phyloP scores from a whole-genome alignment of 1,140 invertebrate species.

The Adelges cooleyi region DNA sequence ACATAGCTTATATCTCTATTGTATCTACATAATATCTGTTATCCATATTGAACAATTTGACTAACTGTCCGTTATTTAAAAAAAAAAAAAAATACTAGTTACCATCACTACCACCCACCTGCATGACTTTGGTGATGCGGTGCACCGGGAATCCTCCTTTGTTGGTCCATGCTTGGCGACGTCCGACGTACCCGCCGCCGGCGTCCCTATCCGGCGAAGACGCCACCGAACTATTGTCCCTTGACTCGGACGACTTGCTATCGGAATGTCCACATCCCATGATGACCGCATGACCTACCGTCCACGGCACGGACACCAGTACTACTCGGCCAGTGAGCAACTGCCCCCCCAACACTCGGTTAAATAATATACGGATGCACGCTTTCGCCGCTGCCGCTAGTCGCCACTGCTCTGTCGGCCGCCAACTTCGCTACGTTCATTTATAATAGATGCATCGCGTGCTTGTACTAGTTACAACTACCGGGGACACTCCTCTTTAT shows the following conservation, averaged over 20 bases:
- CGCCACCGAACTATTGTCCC: neutral
- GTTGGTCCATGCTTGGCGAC: neutral
- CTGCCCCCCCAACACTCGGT: neutral
- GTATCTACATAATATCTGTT: too few species aligned
- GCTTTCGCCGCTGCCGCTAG: neutral
- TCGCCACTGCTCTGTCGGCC: too few species aligned
- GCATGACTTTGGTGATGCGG: slow-evolving; percentile 7
- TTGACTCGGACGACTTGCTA: slow-evolving; percentile 1
- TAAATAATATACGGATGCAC: neutral
- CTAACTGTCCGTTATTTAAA: too few species aligned
- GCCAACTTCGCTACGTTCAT: neutral
- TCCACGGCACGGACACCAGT: neutral
- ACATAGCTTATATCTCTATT: too few species aligned
- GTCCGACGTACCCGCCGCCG: neutral
- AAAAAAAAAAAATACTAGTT: too few species aligned
- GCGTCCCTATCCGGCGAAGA: neutral
- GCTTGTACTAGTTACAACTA: neutral
- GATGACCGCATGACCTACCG: slow-evolving; percentile 2
- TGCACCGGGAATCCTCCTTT: neutral
- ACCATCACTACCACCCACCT: too few species aligned
- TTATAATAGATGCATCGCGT: slow-evolving; percentile 26
- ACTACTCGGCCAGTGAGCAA: neutral
- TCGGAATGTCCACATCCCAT: slow-evolving; percentile 24
- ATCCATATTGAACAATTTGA: too few species aligned
- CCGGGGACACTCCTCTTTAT: neutral